These are phyloP conservation scores for Tapera naevia DNA, from an alignment of 2,797 vertebrate species.

Conservation along the genomic window DNA sequence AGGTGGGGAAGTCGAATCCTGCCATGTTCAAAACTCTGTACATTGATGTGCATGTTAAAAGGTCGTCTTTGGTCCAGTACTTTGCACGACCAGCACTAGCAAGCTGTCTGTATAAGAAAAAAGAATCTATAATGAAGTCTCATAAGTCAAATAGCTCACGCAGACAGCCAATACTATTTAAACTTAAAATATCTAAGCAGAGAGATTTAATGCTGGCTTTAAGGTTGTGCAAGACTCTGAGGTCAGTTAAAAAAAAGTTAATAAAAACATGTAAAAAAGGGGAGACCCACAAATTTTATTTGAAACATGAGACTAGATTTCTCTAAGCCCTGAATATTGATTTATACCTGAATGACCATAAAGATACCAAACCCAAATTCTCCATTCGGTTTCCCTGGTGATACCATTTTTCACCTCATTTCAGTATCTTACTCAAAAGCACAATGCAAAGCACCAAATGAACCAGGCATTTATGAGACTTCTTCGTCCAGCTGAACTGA, in stretches of 20 bases:
- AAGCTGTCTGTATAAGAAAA: neutral
- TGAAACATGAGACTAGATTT: neutral
- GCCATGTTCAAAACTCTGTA: neutral
- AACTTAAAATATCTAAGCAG: conserved; percentile 19
- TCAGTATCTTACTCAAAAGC: neutral
- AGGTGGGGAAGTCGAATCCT: neutral
- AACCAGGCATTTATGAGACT: accelerated
- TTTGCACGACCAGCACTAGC: neutral
- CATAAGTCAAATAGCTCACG: neutral
- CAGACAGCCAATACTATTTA: neutral
- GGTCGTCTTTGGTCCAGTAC: neutral
- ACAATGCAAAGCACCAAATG: neutral
- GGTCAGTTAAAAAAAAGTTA: neutral
- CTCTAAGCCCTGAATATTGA: neutral
- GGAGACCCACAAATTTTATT: neutral
- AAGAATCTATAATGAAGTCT: neutral
- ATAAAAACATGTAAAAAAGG: neutral
- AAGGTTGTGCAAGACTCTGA: neutral
- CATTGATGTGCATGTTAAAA: neutral
- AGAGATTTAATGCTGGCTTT: neutral
- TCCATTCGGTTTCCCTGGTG: neutral
- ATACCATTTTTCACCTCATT: neutral
- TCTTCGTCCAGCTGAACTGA: neutral
- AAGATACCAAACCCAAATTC: neutral
- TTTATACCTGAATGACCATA: neutral